Evolutionary conservation across 2,888 invertebrate genomes (phyloP).

Genomic region (Congeria kusceri): DNA sequence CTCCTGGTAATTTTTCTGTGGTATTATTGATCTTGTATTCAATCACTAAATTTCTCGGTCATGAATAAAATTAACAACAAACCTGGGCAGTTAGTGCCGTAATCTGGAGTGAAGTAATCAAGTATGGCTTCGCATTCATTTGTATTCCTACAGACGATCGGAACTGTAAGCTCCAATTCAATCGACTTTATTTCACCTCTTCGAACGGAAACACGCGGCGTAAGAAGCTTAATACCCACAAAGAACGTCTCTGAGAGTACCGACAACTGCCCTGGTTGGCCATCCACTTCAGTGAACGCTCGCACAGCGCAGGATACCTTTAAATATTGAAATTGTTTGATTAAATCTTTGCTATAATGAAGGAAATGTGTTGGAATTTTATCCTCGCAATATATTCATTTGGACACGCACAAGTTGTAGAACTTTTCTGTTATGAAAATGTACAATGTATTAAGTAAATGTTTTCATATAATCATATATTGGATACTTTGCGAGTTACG

Average conservation of each 20-base stretch:
- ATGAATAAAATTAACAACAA: no score
- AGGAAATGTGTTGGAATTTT: no score
- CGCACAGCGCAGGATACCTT: slow-evolving; percentile 5
- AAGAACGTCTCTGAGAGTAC: neutral
- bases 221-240: slow-evolving; percentile 4
- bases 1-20: no score
- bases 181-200: slow-evolving; percentile 3
- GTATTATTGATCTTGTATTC: no score
- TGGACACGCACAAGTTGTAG: no score
- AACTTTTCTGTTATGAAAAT: no score
- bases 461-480: no score
- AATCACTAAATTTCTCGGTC: no score
- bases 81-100: slow-evolving; percentile 1
- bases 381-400: no score
- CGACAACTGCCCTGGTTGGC: slow-evolving; percentile 9
- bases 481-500: neutral
- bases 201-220: neutral
- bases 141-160: neutral
- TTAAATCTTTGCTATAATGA: no score
- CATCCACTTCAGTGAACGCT: neutral
- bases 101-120: slow-evolving; percentile 8
- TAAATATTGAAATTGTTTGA: no score
- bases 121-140: neutral
- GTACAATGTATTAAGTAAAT: no score
- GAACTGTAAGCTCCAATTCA: neutral